phyloP scores from a whole-genome alignment of 2,113 vertebrate species.

The human region DNA sequence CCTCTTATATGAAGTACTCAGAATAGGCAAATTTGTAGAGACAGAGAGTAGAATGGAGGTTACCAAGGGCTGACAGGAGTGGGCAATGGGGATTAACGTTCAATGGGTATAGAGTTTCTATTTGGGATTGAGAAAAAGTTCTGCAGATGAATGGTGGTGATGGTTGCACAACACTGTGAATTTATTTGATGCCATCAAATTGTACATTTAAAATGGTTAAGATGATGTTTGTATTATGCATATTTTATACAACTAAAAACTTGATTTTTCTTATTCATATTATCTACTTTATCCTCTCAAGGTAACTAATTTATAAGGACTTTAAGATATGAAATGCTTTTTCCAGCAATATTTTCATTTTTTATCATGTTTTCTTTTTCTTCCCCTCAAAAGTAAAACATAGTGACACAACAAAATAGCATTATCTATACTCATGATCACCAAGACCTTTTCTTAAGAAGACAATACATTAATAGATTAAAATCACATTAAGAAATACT shows the following conservation, averaged over 20 bases:
- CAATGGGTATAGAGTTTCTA: background rate
- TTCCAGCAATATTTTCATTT: background rate
- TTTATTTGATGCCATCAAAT: background rate
- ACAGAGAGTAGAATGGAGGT: background rate
- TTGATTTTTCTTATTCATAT: background rate
- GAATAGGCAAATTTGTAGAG: background rate
- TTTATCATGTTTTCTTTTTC: background rate
- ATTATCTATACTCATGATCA: background rate
- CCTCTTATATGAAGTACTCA: background rate
- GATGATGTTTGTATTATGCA: background rate
- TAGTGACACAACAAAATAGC: background rate
- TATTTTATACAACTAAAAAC: background rate
- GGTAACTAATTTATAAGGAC: background rate
- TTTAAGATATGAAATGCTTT: background rate
- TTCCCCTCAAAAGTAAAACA: background rate
- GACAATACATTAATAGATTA: background rate
- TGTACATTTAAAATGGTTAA: background rate
- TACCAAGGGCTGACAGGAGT: background rate
- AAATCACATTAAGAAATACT: background rate
- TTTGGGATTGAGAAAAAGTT: background rate
- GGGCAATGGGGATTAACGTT: background rate
- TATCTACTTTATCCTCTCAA: background rate
- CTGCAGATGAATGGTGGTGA: background rate
- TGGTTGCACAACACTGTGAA: background rate
- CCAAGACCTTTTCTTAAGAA: background rate